phyloP scores from a whole-genome alignment of 1,140 invertebrate genomes.

The Aphelinus atriplicis region DNA sequence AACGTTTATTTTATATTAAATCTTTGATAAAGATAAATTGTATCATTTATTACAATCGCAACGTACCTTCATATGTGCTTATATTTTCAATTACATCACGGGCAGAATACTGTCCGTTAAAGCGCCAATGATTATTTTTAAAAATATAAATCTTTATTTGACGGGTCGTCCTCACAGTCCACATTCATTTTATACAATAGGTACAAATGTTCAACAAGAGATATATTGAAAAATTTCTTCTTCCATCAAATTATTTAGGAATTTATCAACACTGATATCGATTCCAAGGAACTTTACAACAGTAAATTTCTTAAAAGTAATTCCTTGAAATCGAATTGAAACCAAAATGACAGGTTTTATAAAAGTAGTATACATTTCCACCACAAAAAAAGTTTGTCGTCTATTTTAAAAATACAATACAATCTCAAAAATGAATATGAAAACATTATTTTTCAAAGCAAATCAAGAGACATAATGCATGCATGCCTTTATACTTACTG shows the following conservation, averaged over 20 bases:
- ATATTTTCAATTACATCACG: constrained; percentile 34
- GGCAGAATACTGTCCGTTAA: constrained; percentile 25
- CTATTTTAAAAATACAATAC: constrained; percentile 3
- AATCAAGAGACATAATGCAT: too few relatives aligned
- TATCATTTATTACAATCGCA: constrained; percentile 39
- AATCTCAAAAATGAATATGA: not conserved
- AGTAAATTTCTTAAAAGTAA: constrained; percentile 19
- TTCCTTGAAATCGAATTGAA: constrained; percentile 24
- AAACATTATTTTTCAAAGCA: constrained; percentile 18
- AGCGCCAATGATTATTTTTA: constrained; percentile 19
- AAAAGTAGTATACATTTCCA: constrained; percentile 16
- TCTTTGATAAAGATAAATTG: constrained; percentile 50
- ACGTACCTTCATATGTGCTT: constrained; percentile 33
- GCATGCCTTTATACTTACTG: constrained; percentile 14
- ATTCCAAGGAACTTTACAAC: constrained; percentile 25
- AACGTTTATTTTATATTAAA: constrained; percentile 61
- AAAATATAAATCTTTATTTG: constrained; percentile 36
- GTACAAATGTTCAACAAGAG: constrained; percentile 6
- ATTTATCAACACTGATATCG: not conserved
- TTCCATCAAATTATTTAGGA: constrained; percentile 3
- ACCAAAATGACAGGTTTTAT: constrained; percentile 15
- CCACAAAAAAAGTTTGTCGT: constrained; percentile 10
- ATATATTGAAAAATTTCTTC: constrained; percentile 15
- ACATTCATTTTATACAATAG: constrained; percentile 26
- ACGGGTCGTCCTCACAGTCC: constrained; percentile 25